phyloP scores from a whole-genome alignment of 2,113 vertebrate species.

The Mormyrus lacerda region DNA sequence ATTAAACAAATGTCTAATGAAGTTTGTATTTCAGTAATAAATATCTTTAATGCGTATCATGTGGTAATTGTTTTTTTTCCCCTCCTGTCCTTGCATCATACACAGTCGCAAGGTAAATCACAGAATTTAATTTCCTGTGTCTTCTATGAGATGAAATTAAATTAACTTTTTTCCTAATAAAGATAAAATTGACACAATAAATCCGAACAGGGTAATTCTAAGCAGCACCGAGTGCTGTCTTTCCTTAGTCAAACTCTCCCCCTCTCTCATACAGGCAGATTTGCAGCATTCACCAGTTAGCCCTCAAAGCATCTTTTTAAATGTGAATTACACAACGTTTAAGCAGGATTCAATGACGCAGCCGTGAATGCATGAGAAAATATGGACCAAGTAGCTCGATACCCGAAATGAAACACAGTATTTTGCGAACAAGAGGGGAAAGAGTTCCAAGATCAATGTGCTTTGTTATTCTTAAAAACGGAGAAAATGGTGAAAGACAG shows the following conservation, averaged over 20 bases:
- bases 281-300: not conserved
- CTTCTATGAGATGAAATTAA: not conserved
- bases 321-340: not conserved
- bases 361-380: not conserved
- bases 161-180: not conserved
- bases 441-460: not conserved
- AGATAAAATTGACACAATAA: not conserved
- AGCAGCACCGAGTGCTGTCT: not conserved
- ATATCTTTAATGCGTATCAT: not conserved
- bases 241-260: not conserved
- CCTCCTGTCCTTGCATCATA: not conserved
- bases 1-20: not conserved
- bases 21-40: constrained; percentile 8
- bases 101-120: not conserved
- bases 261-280: not conserved
- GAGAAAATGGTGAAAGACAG: not conserved
- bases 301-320: not conserved
- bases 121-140: not conserved
- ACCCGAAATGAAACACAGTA: not conserved
- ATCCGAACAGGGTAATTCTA: not conserved
- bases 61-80: not conserved
- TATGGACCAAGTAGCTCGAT: not conserved
- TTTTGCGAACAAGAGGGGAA: not conserved
- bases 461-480: not conserved
- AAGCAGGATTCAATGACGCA: not conserved